Base-by-base conservation (phyloP, 2,797 vertebrate species). In the Sitta carolinensis region DNA sequence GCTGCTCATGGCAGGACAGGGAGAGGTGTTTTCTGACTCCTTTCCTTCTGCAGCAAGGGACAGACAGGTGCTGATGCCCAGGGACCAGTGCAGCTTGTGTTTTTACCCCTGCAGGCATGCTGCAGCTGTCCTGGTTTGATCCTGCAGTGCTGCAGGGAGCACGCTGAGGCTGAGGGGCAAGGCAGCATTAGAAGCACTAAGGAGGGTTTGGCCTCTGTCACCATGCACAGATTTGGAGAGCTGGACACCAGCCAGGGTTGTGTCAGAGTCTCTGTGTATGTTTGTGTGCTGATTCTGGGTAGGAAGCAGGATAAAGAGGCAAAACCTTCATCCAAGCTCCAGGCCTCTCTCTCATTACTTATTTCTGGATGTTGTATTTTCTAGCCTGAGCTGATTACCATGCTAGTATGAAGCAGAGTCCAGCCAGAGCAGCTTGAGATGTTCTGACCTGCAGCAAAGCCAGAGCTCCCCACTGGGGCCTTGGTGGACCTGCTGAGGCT, bases 201-300 rank as follows among this genome's bases (percentile, higher is more conserved):
- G 14, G 26, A 48, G 23, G 16, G 17, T 40, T 59, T 90, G 78
- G 29, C 22, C 25, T 78, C 34, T 64, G 75, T 30, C 7, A 36
- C 15, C 21, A 13, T 1, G 11, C n/a, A 30, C 25, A 51, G 55
- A 34, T 58, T 50, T 62, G 61, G 16, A 83, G 48, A 36, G 17
- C 43, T 73, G 52, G 11, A 73, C 25, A 54, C 5, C 20, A 43
- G 43, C 15, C 47, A 45, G 57, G 8, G 2, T 21, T 55, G 12
- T 47, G 22, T 38, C 38, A 20, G 38, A 2, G 27, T 22, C 21
- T 1, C 1, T 7, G 16, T n/a, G 15, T 0, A 1, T 6, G 11
- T 0, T 1, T 5, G 12, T 47, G 23, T 23, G 67, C 25, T 8
- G 30, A 29, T 69, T 77, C 59, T 58, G 13, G 27, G n/a, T 16